Conservation (phyloP, 2,888 invertebrate genomes). For the Drosophila macrospina region DNA sequence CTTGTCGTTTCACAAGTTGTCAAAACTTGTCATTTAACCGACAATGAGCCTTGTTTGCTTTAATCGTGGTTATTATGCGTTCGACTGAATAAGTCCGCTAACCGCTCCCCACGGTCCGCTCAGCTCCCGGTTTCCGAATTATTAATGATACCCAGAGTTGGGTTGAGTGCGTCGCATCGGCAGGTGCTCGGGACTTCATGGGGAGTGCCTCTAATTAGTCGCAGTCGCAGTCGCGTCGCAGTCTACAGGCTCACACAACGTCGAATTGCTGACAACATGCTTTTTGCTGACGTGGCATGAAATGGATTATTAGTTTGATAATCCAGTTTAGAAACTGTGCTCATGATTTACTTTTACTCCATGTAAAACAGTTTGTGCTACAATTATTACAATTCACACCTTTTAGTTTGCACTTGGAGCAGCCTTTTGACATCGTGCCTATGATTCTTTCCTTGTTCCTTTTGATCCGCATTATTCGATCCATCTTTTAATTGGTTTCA, state of each 20-base stretch:
- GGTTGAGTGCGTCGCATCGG: constrained; percentile 54
- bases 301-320: constrained; percentile 53
- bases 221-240: constrained; percentile 11
- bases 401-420: constrained; percentile 10
- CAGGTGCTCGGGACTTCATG: constrained; percentile 64
- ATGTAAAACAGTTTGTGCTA: constrained; percentile 31
- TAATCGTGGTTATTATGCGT: constrained; percentile 84
- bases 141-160: constrained; percentile 70
- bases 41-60: constrained; percentile 84
- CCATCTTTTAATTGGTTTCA: constrained; percentile 82
- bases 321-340: constrained; percentile 35
- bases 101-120: constrained; percentile 20
- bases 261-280: constrained; percentile 33
- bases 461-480: constrained; percentile 53
- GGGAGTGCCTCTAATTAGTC: constrained; percentile 69
- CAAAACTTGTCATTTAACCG: constrained; percentile 84
- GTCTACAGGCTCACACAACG: constrained; percentile 5
- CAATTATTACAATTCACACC: constrained; percentile 58
- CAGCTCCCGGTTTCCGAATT: constrained; percentile 51
- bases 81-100: constrained; percentile 60
- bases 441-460: constrained; percentile 5
- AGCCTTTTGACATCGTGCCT: neutral
- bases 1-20: constrained; percentile 83
- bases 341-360: constrained; percentile 28
- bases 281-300: constrained; percentile 31